Evolutionary conservation across 2,888 invertebrate genomes (phyloP).

Genomic region (Zygothrica quintamaculata): DNA sequence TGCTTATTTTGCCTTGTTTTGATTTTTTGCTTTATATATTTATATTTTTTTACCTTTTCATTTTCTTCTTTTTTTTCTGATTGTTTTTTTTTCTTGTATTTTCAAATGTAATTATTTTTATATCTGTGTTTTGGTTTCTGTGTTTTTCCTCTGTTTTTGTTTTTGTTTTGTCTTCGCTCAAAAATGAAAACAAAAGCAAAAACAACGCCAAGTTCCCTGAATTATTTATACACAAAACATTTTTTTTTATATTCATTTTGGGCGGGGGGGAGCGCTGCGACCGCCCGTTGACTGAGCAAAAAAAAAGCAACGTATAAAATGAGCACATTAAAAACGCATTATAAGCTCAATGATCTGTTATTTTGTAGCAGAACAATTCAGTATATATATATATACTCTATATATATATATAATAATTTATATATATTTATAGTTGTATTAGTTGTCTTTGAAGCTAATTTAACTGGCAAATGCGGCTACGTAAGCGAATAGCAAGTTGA

Average conservation of each 20-base stretch:
- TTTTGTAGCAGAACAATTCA: slow-evolving; percentile 19
- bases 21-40: slow-evolving; percentile 18
- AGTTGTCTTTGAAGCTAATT: slow-evolving; percentile 36
- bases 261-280: slow-evolving; percentile 2
- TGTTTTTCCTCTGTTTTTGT: slow-evolving; percentile 31
- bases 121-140: slow-evolving; percentile 45
- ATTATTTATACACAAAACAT: slow-evolving; percentile 35
- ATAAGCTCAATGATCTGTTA: slow-evolving; percentile 75
- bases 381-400: no score
- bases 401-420: no score
- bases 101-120: slow-evolving; percentile 67
- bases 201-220: slow-evolving; percentile 38
- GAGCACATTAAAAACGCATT: slow-evolving; percentile 74
- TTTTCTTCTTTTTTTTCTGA: slow-evolving; percentile 10
- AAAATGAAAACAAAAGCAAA: no score
- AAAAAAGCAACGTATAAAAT: slow-evolving; percentile 60
- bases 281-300: slow-evolving; percentile 50
- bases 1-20: slow-evolving; percentile 23
- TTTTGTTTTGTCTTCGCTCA: slow-evolving; percentile 29
- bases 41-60: slow-evolving; percentile 7
- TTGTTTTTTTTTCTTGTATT: slow-evolving; percentile 52
- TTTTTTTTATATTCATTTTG: slow-evolving; percentile 30
- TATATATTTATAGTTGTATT: no score
- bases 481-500: slow-evolving; percentile 45
- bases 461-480: slow-evolving; percentile 26